Percentiles rank a stretch among this genome's conserved stretches.
These are phyloP conservation scores for Eunapius fragilis DNA, from an alignment of 37 sponge, comb jelly and placozoan species.

Conservation along the genomic window DNA sequence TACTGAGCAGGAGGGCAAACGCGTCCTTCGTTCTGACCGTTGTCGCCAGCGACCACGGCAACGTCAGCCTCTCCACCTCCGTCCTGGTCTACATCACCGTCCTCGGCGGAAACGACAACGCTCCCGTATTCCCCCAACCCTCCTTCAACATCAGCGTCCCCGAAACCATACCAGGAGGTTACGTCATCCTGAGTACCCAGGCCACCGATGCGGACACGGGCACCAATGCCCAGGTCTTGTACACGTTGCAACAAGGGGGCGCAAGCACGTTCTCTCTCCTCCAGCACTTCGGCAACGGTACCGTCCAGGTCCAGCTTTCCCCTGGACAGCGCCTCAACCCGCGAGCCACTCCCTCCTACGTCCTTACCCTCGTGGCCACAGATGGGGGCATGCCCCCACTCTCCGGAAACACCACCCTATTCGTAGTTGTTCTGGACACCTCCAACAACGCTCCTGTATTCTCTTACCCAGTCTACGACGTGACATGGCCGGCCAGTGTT, in stretches of 20 bases:
- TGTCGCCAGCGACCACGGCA: constrained; percentile 60
- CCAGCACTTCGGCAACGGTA: constrained; percentile 10
- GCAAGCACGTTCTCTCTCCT: constrained; percentile 14
- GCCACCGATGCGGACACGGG: constrained; percentile 62
- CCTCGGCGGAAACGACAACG: constrained; percentile 69
- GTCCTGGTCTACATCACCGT: constrained; percentile 54
- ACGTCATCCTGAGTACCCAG: constrained; percentile 17
- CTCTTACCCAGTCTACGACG: neutral
- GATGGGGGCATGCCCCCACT: constrained; percentile 50
- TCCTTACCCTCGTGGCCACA: constrained; percentile 42
- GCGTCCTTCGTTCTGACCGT: constrained; percentile 58
- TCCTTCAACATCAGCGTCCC: constrained; percentile 18
- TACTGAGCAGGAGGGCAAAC: constrained; percentile 52
- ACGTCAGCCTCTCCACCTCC: constrained; percentile 28
- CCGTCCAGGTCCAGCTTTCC: neutral
- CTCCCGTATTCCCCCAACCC: constrained; percentile 50
- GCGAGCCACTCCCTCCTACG: constrained; percentile 19
- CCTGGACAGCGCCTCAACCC: constrained; percentile 17
- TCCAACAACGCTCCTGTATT: constrained; percentile 65
- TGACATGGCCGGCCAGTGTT: constrained; percentile 19
- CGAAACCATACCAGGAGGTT: constrained; percentile 13
- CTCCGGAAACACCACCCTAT: constrained; percentile 19
- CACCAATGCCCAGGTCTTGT: constrained; percentile 14
- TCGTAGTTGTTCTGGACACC: constrained; percentile 46
- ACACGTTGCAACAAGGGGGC: constrained; percentile 26